Conservation (phyloP, 2,797 vertebrate species). For the Silurus aristotelis region DNA sequence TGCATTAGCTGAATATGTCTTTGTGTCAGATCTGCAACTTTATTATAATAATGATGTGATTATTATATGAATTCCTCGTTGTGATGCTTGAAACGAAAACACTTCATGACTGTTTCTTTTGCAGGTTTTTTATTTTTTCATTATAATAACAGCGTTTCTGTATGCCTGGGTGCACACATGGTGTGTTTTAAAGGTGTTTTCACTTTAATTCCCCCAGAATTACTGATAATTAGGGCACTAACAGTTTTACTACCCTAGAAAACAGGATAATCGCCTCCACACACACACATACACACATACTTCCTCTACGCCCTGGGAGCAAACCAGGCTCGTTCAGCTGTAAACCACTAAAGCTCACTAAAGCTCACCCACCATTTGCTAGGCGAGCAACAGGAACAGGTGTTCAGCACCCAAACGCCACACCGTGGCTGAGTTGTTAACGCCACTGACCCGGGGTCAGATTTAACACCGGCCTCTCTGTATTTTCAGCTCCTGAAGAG, state of each 20-base stretch:
- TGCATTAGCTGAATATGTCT: background rate
- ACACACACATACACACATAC: conserved; percentile 34
- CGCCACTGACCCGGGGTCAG: conserved; percentile 46
- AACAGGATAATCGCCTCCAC: conserved; percentile 86
- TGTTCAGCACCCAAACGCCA: conserved; percentile 79
- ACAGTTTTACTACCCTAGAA: conserved; percentile 91
- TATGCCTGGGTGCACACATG: conserved; percentile 33
- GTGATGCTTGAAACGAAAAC: background rate
- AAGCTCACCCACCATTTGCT: conserved; percentile 85
- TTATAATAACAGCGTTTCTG: background rate
- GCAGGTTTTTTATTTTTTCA: background rate
- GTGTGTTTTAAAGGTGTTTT: conserved; percentile 85
- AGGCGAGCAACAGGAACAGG: conserved; percentile 85
- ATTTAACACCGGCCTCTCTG: conserved; percentile 22
- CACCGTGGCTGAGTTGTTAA: conserved; percentile 47
- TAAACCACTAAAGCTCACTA: conserved; percentile 86
- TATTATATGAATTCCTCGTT: background rate
- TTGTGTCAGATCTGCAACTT: background rate
- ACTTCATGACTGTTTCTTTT: background rate
- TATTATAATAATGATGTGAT: background rate
- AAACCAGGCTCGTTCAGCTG: conserved; percentile 70
- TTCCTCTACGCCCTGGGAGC: conserved; percentile 56
- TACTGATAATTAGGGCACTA: conserved; percentile 91
- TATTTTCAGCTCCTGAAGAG: conserved; percentile 35
- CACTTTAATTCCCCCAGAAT: conserved; percentile 87